Evolutionary conservation across 2,113 vertebrate genomes (phyloP).

Genomic region (Platichthys stellatus): DNA sequence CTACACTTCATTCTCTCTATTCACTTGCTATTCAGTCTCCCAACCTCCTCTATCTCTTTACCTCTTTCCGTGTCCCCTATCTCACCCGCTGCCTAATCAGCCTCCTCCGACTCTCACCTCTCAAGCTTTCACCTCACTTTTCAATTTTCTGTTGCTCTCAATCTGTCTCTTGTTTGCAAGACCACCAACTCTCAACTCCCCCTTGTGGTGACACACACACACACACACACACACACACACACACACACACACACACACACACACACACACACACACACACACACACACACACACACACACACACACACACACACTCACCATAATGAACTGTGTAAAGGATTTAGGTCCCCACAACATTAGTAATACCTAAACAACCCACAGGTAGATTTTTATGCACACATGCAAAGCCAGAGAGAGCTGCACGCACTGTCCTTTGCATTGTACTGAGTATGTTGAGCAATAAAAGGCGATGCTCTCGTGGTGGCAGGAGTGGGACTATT

Average conservation of each 20-base stretch:
- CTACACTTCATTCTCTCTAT: neutral
- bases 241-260: slow-evolving; percentile 13
- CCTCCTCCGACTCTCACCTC: neutral
- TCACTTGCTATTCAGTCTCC: neutral
- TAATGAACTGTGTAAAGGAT: no score
- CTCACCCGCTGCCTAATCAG: neutral
- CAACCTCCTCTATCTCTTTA: neutral
- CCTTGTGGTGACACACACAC: slow-evolving; percentile 72
- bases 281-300: slow-evolving; percentile 2
- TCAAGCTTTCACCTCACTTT: no score
- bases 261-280: slow-evolving; percentile 29
- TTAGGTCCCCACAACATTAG: no score
- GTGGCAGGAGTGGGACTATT: slow-evolving; percentile 55
- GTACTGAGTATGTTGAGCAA: slow-evolving; percentile 65
- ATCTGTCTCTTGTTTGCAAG: no score
- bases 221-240: slow-evolving; percentile 4
- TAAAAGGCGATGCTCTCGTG: slow-evolving; percentile 61
- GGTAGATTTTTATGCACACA: no score
- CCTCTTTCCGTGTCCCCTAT: neutral
- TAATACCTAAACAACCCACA: no score
- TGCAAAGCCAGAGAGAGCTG: neutral
- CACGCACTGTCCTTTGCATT: slow-evolving; percentile 36
- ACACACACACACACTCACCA: slow-evolving; percentile 8
- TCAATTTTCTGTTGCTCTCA: no score
- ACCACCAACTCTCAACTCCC: slow-evolving; percentile 69